Evolutionary conservation across 2,113 vertebrate genomes (phyloP).

Genomic region (Elaphurus davidianus): DNA sequence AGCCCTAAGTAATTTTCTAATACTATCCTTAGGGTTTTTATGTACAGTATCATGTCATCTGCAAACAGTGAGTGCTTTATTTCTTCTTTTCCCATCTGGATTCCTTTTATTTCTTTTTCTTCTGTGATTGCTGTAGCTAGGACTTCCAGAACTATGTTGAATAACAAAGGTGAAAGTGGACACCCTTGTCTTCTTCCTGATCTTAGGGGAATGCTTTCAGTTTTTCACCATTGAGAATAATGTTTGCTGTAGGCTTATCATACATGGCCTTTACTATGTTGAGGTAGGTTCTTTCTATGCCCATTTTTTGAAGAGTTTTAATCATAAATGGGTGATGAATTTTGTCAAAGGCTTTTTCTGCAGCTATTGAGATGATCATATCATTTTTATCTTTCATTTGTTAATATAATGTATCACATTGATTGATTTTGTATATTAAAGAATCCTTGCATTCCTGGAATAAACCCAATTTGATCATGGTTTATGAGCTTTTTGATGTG

Average conservation of each 20-base stretch:
- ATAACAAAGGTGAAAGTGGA: too few species aligned
- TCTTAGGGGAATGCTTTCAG: too few species aligned
- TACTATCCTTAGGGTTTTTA: too few species aligned
- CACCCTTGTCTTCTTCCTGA: too few species aligned
- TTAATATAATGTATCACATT: background rate
- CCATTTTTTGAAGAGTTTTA: background rate
- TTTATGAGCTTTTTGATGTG: background rate
- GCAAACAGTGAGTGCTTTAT: too few species aligned
- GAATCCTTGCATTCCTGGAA: background rate
- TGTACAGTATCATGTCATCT: too few species aligned
- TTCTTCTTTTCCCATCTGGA: too few species aligned
- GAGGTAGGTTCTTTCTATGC: background rate
- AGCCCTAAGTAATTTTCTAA: too few species aligned
- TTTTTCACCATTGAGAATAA: too few species aligned
- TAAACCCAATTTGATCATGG: background rate
- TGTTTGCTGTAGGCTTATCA: background rate
- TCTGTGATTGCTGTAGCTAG: too few species aligned
- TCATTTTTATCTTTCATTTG: background rate
- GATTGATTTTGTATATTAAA: background rate
- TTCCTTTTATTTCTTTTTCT: too few species aligned
- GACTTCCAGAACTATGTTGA: too few species aligned
- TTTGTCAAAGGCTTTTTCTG: background rate
- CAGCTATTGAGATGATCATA: background rate
- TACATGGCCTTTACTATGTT: background rate
- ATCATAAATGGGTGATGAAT: background rate